Evolutionary conservation across 2,113 vertebrate species (phyloP).

Genomic region (Rostratula benghalensis): DNA sequence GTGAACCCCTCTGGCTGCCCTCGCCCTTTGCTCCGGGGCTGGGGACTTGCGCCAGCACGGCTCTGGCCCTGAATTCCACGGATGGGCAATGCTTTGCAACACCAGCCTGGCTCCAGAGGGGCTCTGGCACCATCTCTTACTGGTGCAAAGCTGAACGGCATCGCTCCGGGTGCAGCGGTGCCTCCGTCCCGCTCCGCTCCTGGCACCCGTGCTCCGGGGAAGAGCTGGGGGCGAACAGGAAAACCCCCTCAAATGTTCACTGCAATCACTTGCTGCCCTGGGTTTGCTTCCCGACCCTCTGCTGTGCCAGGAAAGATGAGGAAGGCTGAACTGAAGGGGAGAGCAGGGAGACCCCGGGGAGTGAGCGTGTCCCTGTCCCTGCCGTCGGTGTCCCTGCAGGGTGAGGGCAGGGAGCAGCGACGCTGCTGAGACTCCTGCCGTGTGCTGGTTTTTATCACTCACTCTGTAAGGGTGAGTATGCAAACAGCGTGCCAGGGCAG

Average conservation of each 20-base stretch:
- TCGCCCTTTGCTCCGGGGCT: background rate
- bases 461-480: fast-evolving
- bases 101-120: background rate
- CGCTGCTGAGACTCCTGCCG: fast-evolving
- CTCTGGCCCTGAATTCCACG: background rate
- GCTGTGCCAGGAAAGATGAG: fast-evolving
- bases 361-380: background rate
- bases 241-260: fast-evolving
- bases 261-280: fast-evolving
- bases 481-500: background rate
- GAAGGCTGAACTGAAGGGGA: background rate
- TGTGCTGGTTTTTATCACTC: background rate
- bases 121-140: background rate
- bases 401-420: background rate
- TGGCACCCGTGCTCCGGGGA: fast-evolving
- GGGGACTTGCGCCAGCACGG: background rate
- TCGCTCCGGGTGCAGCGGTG: background rate
- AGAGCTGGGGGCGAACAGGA: background rate
- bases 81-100: background rate
- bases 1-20: background rate
- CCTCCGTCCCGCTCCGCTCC: background rate
- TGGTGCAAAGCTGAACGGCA: background rate
- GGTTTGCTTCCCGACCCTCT: background rate
- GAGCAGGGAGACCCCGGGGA: background rate
- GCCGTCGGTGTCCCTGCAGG: fast-evolving